Evolutionary conservation across 2,888 invertebrate species (phyloP).

Genomic region (Imbricaverruca yamaguchii): DNA sequence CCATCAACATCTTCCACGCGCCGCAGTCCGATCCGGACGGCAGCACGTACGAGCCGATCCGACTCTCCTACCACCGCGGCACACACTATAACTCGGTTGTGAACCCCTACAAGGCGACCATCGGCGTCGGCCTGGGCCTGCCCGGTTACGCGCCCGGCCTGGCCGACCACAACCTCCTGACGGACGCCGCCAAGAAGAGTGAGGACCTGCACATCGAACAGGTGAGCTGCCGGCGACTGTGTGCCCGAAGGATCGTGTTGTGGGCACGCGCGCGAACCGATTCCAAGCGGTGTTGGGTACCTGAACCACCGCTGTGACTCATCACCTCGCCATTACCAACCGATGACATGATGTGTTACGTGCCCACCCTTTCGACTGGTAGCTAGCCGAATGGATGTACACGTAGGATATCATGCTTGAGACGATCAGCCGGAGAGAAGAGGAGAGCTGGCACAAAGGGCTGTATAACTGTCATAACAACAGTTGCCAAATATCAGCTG

Average conservation of each 20-base stretch:
- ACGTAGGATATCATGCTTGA: too few species aligned
- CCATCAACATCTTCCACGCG: slow-evolving; percentile 78
- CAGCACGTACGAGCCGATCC: slow-evolving; percentile 52
- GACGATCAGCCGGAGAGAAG: too few species aligned
- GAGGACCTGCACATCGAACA: slow-evolving; percentile 73
- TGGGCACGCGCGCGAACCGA: background rate
- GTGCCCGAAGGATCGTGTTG: background rate
- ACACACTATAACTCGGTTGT: slow-evolving; percentile 83
- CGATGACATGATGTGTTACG: too few species aligned
- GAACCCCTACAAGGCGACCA: slow-evolving; percentile 64
- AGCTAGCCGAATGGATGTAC: too few species aligned
- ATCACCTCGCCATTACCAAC: too few species aligned
- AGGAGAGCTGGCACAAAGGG: too few species aligned
- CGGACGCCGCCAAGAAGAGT: slow-evolving; percentile 65
- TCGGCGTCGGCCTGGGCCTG: slow-evolving; percentile 64
- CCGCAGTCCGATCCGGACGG: slow-evolving; percentile 48
- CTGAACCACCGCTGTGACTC: too few species aligned
- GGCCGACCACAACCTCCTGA: slow-evolving; percentile 60
- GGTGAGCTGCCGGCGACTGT: slow-evolving; percentile 42
- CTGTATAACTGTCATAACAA: too few species aligned
- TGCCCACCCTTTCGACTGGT: too few species aligned
- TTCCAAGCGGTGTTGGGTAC: too few species aligned
- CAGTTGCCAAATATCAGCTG: too few species aligned
- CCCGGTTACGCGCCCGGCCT: slow-evolving; percentile 69
- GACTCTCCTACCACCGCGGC: slow-evolving; percentile 76